phyloP scores from a whole-genome alignment of 1,140 invertebrate genomes.

The Oncopodura yosiiana region DNA sequence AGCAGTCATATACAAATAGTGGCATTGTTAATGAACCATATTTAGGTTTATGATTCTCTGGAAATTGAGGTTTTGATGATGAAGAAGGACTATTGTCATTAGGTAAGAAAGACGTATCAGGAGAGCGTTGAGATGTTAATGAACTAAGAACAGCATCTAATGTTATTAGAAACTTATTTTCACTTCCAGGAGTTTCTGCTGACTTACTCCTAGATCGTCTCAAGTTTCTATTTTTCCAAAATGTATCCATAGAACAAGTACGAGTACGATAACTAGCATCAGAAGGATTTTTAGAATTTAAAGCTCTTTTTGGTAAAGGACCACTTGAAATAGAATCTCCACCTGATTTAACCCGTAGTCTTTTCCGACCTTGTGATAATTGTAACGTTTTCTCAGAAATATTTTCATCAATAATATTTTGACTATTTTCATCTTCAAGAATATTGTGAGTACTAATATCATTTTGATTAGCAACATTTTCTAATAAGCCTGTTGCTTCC shows the following conservation, averaged over 20 bases:
- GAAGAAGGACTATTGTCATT: background rate
- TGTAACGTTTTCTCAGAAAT: background rate
- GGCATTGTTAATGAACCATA: conserved; percentile 45
- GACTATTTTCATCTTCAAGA: background rate
- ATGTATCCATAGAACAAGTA: conserved; percentile 30
- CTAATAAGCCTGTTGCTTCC: too few species aligned
- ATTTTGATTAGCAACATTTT: too few species aligned
- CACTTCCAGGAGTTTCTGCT: too few species aligned
- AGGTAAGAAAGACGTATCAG: background rate
- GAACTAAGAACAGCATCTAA: too few species aligned
- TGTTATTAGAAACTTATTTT: too few species aligned
- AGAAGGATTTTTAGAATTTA: conserved; percentile 16
- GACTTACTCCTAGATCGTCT: background rate
- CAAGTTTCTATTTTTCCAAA: conserved; percentile 7
- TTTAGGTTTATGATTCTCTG: conserved; percentile 29
- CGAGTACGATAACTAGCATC: conserved; percentile 23
- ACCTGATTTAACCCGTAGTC: conserved; percentile 29
- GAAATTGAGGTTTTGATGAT: conserved; percentile 7
- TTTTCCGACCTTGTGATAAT: conserved; percentile 13
- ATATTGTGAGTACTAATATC: too few species aligned
- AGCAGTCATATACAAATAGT: conserved; percentile 61
- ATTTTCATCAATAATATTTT: background rate
- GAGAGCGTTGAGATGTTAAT: too few species aligned
- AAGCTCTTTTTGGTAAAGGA: conserved; percentile 18
- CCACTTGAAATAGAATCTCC: conserved; percentile 33